Evolutionary conservation across 1,140 invertebrate species (phyloP).

Genomic region (Calephelis nemesis): DNA sequence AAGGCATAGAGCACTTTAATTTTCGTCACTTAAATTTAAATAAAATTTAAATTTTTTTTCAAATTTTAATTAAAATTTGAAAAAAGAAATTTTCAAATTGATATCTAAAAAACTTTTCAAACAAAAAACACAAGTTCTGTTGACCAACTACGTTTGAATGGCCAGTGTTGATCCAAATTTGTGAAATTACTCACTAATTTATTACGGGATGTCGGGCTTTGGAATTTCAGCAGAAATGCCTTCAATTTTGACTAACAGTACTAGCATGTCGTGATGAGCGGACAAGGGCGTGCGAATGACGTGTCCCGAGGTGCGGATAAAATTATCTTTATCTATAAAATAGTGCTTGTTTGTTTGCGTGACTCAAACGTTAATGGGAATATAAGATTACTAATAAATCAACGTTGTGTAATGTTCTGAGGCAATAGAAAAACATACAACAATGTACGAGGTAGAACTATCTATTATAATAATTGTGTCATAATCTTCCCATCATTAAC

Average conservation of each 20-base stretch:
- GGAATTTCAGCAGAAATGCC: not conserved
- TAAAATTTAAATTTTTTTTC: too few species aligned
- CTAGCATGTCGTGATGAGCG: conserved; percentile 14
- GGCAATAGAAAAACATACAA: conserved; percentile 1
- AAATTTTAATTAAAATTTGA: too few species aligned
- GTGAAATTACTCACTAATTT: not conserved
- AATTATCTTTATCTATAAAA: conserved; percentile 24
- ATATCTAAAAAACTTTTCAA: too few species aligned
- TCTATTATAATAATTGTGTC: not conserved
- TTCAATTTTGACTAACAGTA: not conserved
- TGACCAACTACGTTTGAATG: not conserved
- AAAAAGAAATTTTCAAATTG: too few species aligned
- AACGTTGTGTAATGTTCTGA: not conserved
- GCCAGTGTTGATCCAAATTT: not conserved
- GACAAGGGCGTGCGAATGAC: conserved; percentile 22
- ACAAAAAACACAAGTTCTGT: too few species aligned
- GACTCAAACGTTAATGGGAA: conserved; percentile 21
- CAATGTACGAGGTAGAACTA: not conserved
- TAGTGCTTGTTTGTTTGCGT: conserved; percentile 16
- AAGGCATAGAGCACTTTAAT: too few species aligned
- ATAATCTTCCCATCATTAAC: too few species aligned
- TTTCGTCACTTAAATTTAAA: too few species aligned
- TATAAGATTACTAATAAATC: conserved; percentile 15
- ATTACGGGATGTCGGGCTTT: conserved; percentile 1
- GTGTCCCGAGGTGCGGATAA: conserved; percentile 22